Base-by-base conservation (phyloP, 2,797 vertebrate genomes). In the Hydrolagus colliei region DNA sequence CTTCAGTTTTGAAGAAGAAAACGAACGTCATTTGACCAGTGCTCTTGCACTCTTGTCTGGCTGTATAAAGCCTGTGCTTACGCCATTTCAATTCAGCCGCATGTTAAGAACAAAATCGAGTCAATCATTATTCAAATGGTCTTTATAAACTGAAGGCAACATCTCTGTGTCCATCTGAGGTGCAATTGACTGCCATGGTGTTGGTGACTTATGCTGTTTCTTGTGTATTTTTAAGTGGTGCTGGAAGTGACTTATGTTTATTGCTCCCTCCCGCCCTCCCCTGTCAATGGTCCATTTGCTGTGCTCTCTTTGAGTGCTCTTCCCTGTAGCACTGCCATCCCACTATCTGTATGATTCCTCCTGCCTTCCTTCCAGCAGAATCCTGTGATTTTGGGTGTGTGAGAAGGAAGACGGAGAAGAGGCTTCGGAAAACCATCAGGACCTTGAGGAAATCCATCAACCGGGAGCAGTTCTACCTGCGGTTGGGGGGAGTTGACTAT, bases 341-440 rank as follows among this genome's bases (percentile, higher is more conserved):
- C 7, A 22, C 16, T 86, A 67, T 32, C 65, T 80, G 67, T 35
- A 16, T 74, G 72, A 20, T 32, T 59, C 86, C 77, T 35, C 89
- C 88, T 89, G 67, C 7, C 13, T 88, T 27, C 92, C 88, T 93
- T 91, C 92, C 89, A 91, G 88, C 93, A 99, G 98, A 97, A 88
- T 93, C 95, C 18, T 99, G 98, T 72, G 96, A 97, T 88, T 90
- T 96, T 90, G 94, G 91, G 87, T 99, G 98, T 8, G 91, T 93
- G 14, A 92, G 95, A 9, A 96, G 95, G 4, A 96, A 96, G 85
- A 96, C 96, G 0, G 97, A 99, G 87, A 99, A 97, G 91, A 93
- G 96, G 77, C 95, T 99, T 52, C 95, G 95, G 88, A 99, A 98
- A 90, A 98, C 96, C 86, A 94, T 97, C 88, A 92, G 97, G n/a